A percentile compares a stretch with the other conserved stretches of the same genome.
Conservation (phyloP, 1,140 invertebrate species). For the Bombyx mandarina region DNA sequence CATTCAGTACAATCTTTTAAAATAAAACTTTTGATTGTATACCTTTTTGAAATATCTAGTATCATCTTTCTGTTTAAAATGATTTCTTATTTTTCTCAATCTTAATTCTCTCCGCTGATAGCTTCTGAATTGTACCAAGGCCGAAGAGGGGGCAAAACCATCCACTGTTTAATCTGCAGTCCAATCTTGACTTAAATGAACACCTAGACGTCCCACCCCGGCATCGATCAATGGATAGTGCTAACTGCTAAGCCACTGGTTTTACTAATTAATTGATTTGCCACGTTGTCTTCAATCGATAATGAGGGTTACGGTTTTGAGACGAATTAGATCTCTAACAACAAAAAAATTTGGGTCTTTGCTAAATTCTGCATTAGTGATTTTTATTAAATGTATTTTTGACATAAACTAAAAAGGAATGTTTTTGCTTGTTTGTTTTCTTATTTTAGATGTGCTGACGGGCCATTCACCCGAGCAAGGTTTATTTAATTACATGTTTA, state of each 20-base stretch:
- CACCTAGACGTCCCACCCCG: constrained; percentile 39
- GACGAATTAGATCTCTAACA: no score
- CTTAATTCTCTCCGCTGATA: constrained; percentile 10
- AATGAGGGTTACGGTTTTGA: constrained; percentile 4
- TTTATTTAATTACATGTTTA: no score
- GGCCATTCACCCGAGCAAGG: no score
- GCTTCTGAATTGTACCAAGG: constrained; percentile 13
- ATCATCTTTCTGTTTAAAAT: background rate
- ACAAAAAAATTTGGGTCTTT: no score
- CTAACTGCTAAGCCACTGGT: constrained; percentile 43
- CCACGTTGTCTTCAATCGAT: constrained; percentile 32
- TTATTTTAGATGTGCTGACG: no score
- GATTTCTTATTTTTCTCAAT: background rate
- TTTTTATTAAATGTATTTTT: no score
- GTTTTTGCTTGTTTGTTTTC: no score
- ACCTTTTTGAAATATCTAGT: no score
- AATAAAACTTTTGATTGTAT: no score
- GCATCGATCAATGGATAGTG: constrained; percentile 50
- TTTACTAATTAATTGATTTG: constrained; percentile 60
- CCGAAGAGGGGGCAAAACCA: constrained; percentile 28
- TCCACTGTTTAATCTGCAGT: constrained; percentile 53
- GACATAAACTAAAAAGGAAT: no score
- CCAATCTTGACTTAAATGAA: constrained; percentile 64
- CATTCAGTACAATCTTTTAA: no score
- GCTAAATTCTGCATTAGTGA: no score